A percentile compares a stretch with the other conserved stretches of the same genome.
Conservation (phyloP, 2,888 invertebrate species). For the Poecilus cupreus region DNA sequence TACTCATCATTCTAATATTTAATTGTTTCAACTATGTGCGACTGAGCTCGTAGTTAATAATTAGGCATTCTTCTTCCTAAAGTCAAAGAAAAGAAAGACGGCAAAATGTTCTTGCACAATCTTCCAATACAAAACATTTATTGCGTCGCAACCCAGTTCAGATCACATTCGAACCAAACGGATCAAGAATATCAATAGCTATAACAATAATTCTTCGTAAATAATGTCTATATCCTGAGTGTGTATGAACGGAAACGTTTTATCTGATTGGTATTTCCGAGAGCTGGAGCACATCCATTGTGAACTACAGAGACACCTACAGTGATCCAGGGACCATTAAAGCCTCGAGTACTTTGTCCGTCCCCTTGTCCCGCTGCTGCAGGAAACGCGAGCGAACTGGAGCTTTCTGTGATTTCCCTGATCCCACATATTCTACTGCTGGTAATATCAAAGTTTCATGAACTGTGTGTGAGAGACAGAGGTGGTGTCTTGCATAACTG, state of each 20-base stretch:
- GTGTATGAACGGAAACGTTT: slow-evolving; percentile 57
- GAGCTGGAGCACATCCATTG: slow-evolving; percentile 51
- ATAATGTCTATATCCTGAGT: slow-evolving; percentile 48
- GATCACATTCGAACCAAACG: slow-evolving; percentile 21
- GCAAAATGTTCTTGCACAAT: not conserved
- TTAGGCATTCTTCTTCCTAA: too few species aligned
- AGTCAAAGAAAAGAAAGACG: too few species aligned
- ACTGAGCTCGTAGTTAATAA: too few species aligned
- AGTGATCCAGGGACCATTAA: slow-evolving; percentile 56
- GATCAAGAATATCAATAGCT: slow-evolving; percentile 55
- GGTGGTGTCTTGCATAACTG: slow-evolving; percentile 13
- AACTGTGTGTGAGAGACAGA: slow-evolving; percentile 5
- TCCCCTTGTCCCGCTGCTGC: not conserved
- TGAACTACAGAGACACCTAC: slow-evolving; percentile 53
- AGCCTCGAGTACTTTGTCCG: slow-evolving; percentile 39
- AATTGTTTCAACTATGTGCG: too few species aligned
- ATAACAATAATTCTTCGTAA: slow-evolving; percentile 58
- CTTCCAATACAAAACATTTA: not conserved
- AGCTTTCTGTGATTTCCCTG: slow-evolving; percentile 59
- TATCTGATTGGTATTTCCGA: slow-evolving; percentile 59
- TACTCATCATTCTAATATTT: too few species aligned
- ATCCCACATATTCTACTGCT: slow-evolving; percentile 57
- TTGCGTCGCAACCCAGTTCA: not conserved
- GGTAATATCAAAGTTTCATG: slow-evolving; percentile 58
- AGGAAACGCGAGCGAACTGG: slow-evolving; percentile 40